Evolutionary conservation across 2,113 vertebrate species (phyloP), one percentile per base, ranked within the genome.

Genomic region (Phylloscopus trochiloides): DNA sequence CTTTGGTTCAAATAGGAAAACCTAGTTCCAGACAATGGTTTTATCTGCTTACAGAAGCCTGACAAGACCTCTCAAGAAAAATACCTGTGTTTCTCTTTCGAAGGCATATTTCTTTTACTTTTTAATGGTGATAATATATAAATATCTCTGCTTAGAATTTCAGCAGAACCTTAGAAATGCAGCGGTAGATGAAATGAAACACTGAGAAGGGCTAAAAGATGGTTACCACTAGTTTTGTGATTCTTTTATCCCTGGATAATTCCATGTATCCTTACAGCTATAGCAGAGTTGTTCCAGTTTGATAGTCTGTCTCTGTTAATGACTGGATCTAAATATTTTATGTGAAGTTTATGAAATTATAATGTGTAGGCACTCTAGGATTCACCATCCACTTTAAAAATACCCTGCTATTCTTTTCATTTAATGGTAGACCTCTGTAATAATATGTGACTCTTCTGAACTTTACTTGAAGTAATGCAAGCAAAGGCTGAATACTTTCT

Each of bases 301-400:
- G 38, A 51, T 81, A 65, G 45, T 68, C 52, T 88, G 45, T 75
- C 26, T 90, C 42, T 32, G 24, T 22, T 91, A 91, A 89, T 92
- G 67, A 86, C n/a, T 77, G 14, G 10, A 77, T 40, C 28, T 77
- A 80, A 90, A 86, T 94, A 90, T 67, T 91, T 94, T 61, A 93
- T 42, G 12, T 21, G 42, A 88, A 86, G 38, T 86, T 70, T 81
- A 81, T 89, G 24, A 94, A 95, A 94, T 62, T 50, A 76, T 90
- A 88, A 92, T 84, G 31, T 54, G 32, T 47, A 90, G 16, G 16
- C 26, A 57, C 8, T 92, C 32, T 42, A 65, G 38, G 20, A 61
- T 70, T 92, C 58, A 57, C 45, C 2, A 2, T 2, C 26, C 32
- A 47, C 28, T 93, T 93, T 29, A 91, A 90, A 74, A 62, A 62